Conservation (phyloP, 1,140 invertebrate species). For the Trichogramma pretiosum region DNA sequence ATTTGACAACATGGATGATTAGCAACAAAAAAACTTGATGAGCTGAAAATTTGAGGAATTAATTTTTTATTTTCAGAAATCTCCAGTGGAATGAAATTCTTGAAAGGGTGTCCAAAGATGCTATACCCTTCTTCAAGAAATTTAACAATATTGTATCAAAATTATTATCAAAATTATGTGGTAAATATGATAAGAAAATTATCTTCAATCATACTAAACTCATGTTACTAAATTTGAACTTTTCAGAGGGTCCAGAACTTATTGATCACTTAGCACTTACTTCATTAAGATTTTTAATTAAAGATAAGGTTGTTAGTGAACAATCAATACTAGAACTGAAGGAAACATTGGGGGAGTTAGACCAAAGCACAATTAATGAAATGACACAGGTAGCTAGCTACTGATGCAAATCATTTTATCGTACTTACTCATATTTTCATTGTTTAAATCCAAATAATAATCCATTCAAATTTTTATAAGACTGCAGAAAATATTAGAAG, state of each 20-base stretch:
- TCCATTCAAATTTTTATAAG: no score
- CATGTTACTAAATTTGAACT: no score
- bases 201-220: neutral
- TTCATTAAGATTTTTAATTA: slow-evolving; percentile 52
- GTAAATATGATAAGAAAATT: slow-evolving; percentile 28
- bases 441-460: no score
- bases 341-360: slow-evolving; percentile 49
- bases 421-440: no score
- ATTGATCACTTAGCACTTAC: slow-evolving; percentile 56
- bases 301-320: slow-evolving; percentile 50
- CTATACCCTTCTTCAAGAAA: slow-evolving; percentile 12
- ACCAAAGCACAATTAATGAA: slow-evolving; percentile 41
- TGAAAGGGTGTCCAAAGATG: slow-evolving; percentile 22
- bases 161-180: slow-evolving; percentile 21
- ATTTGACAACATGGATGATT: no score
- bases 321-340: slow-evolving; percentile 47
- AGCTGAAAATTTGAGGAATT: no score
- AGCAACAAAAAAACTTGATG: no score
- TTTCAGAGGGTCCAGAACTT: slow-evolving; percentile 38
- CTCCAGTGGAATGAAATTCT: slow-evolving; percentile 30
- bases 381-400: slow-evolving; percentile 45
- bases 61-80: slow-evolving; percentile 21
- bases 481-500: slow-evolving; percentile 23
- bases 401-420: no score
- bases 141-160: slow-evolving; percentile 20